Conservation (phyloP, 1,140 invertebrate genomes). For the Meloidogyne floridensis region DNA sequence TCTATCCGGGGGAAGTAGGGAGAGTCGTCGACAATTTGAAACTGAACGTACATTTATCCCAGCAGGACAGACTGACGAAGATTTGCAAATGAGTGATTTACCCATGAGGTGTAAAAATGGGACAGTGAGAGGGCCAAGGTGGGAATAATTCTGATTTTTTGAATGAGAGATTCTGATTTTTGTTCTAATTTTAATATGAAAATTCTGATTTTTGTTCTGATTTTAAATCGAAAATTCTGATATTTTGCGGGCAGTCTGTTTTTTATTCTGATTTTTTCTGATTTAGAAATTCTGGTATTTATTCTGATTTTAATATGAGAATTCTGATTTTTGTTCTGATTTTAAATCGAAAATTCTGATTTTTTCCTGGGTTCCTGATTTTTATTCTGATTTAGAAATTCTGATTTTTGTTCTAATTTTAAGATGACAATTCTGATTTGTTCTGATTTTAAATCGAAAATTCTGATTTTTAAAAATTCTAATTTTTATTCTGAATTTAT, state of each 20-base stretch:
- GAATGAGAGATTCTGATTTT: neutral
- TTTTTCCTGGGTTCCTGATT: neutral
- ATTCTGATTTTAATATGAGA: too few relatives aligned
- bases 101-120: constrained; percentile 24
- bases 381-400: neutral
- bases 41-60: constrained; percentile 63
- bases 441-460: too few relatives aligned
- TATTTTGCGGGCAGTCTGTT: neutral
- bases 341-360: neutral
- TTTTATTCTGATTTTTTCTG: neutral
- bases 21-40: constrained; percentile 49
- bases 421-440: too few relatives aligned
- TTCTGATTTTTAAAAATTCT: too few relatives aligned
- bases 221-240: neutral
- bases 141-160: neutral
- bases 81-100: constrained; percentile 22
- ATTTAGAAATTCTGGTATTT: too few relatives aligned
- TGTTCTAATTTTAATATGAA: neutral
- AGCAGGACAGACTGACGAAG: constrained; percentile 1
- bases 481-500: neutral
- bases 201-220: neutral
- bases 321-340: neutral
- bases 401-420: too few relatives aligned
- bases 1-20: constrained; percentile 28
- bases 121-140: neutral